These are phyloP conservation scores for Protosalanx chinensis DNA, from an alignment of 2,797 vertebrate species.

Conservation along the genomic window DNA sequence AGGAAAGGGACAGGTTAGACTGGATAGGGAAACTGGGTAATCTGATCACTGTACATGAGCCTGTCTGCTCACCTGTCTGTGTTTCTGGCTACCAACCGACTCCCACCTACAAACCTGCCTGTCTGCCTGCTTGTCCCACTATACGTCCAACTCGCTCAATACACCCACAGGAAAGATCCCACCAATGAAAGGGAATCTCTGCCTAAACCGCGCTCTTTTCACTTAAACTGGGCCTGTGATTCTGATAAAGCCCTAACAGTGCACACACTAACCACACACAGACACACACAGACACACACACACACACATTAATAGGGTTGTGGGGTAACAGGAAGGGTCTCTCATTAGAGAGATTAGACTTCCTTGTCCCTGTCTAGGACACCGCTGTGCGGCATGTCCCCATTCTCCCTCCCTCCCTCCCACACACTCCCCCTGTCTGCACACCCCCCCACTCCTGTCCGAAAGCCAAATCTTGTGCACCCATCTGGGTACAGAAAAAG, in stretches of 20 bases:
- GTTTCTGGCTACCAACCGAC: not conserved
- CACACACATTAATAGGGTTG: slow-evolving; percentile 4
- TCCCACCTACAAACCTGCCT: not conserved
- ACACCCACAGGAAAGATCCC: not conserved
- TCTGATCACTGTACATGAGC: too few relatives aligned
- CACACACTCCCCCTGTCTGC: not conserved
- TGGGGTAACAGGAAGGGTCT: not conserved
- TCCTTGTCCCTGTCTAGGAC: not conserved
- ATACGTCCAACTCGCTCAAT: too few relatives aligned
- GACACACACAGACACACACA: too few relatives aligned
- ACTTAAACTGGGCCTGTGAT: not conserved
- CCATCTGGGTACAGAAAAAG: not conserved
- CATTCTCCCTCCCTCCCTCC: not conserved
- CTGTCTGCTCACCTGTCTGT: not conserved
- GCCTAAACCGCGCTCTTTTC: not conserved
- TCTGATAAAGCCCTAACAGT: not conserved
- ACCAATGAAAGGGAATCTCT: not conserved
- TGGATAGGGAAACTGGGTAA: too few relatives aligned
- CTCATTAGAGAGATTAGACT: slow-evolving; percentile 31
- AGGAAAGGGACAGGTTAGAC: too few relatives aligned
- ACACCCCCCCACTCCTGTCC: not conserved
- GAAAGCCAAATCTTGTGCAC: not conserved
- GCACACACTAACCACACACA: not conserved
- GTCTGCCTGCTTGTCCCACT: not conserved
- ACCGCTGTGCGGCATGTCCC: slow-evolving; percentile 4